Conservation (phyloP, 2,797 vertebrate species). For the Chaetophractus vellerosus region DNA sequence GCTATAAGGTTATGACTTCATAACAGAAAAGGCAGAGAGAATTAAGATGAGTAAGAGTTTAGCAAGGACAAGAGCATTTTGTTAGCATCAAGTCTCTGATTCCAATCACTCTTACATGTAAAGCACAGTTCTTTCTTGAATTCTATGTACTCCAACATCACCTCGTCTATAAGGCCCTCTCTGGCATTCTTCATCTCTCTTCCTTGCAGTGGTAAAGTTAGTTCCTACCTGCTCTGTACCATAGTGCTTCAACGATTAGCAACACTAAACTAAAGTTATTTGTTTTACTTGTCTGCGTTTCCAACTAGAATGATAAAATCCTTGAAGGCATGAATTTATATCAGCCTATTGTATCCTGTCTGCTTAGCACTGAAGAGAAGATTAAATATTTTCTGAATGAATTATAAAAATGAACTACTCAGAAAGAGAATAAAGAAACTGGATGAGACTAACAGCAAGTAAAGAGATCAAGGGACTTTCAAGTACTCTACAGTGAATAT, state of each 20-base stretch:
- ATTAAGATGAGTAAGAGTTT: neutral
- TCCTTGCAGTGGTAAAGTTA: neutral
- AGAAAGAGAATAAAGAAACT: neutral
- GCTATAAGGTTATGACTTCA: neutral
- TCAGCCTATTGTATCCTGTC: neutral
- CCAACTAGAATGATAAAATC: neutral
- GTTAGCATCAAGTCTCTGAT: neutral
- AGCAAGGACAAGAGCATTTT: neutral
- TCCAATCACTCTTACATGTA: no score
- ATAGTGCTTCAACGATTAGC: neutral
- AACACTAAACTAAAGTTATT: neutral
- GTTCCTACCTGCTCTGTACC: neutral
- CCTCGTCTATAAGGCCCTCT: neutral
- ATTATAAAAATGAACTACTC: constrained; percentile 17
- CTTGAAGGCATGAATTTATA: neutral
- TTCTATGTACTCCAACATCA: neutral
- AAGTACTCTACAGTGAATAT: neutral
- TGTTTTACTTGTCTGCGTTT: neutral
- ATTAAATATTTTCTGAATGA: neutral
- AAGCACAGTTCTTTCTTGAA: neutral
- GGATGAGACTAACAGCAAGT: neutral
- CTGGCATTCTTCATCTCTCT: neutral
- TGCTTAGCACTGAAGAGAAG: neutral
- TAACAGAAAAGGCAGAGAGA: neutral
- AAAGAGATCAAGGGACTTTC: neutral